Evolutionary conservation across 2,797 vertebrate genomes (phyloP), one percentile per base, ranked within the genome.

Genomic region (Platalea minor): DNA sequence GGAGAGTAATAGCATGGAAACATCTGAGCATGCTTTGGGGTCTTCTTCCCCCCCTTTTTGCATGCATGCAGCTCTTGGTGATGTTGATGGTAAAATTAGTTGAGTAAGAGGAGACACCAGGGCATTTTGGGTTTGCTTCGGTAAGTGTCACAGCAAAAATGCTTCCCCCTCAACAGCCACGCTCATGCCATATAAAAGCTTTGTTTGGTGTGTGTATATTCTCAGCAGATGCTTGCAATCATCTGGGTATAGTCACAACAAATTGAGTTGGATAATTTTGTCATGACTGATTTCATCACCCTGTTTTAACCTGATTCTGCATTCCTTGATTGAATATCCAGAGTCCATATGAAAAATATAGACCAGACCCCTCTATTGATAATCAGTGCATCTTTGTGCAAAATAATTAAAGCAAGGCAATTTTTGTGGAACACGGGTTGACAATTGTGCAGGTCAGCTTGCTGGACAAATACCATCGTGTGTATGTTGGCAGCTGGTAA

Each of bases 221-320:
- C 79, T 77, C 77, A 65, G 48, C 33, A 93, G 86, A 70, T 78
- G 46, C 33, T 75, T 88, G 77, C 3, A 3, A 65, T 45, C 61
- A 28, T 68, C 45, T 83, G 79, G 81, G 45, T 70, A 92, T 54
- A 89, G 93, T 96, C 93, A 85, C 92, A 97, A 97, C 19, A 45
- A 91, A n/a, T 65, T 56, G 97, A 95, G 98, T 98, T 99, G 98
- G 97, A 97, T 98, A 98, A 98, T 98, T 98, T 89, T 97, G 98
- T 99, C 99, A 99, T 99, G 97, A 98, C 99, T 99, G 99, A 97
- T 98, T 98, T 97, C 96, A 97, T 98, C 98, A 96, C 82, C 82
- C 96, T 98, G 98, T 98, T 97, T 96, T 99, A 99, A 99, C 99
- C 98, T 97, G 98, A 98, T 98, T 99, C 99, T 99, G 99, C 99